phyloP scores from a whole-genome alignment of 2,113 vertebrate genomes.

The Chaetodon auriga region DNA sequence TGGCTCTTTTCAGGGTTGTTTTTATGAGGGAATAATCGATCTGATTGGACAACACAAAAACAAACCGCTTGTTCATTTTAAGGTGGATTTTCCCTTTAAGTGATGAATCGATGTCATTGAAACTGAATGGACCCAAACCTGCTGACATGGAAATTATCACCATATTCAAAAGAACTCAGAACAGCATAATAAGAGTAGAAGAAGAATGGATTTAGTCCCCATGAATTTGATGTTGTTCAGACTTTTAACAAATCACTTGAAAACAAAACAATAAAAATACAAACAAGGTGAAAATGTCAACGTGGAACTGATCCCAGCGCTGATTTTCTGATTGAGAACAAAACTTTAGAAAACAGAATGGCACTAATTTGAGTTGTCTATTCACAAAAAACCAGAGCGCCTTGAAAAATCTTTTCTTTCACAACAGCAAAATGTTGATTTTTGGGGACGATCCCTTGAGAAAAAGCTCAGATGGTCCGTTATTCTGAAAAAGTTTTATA shows the following conservation, averaged over 20 bases:
- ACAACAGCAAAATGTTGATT: conserved; percentile 1
- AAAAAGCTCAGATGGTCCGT: neutral
- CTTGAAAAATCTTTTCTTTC: conserved; percentile 53
- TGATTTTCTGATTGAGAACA: conserved; percentile 32
- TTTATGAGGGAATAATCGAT: neutral
- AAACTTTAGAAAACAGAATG: conserved; percentile 63
- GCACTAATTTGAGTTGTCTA: conserved; percentile 53
- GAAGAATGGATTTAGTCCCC: conserved; percentile 28
- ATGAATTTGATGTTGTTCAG: neutral
- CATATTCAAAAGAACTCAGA: neutral
- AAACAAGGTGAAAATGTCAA: conserved; percentile 33
- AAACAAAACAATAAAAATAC: conserved; percentile 18
- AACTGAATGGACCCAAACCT: conserved; percentile 61
- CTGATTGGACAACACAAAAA: neutral
- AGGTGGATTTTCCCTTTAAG: conserved; percentile 40
- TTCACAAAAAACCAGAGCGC: conserved; percentile 39
- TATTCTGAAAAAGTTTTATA: conserved; percentile 73
- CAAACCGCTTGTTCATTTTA: neutral
- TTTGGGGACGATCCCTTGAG: neutral
- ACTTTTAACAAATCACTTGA: conserved; percentile 40
- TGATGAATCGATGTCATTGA: conserved; percentile 8
- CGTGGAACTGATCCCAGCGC: conserved; percentile 30
- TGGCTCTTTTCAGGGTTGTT: neutral
- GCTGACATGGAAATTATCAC: conserved; percentile 4
- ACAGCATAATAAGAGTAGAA: neutral